Evolutionary conservation across 2,113 vertebrate species (phyloP).

Genomic region (Conger conger): DNA sequence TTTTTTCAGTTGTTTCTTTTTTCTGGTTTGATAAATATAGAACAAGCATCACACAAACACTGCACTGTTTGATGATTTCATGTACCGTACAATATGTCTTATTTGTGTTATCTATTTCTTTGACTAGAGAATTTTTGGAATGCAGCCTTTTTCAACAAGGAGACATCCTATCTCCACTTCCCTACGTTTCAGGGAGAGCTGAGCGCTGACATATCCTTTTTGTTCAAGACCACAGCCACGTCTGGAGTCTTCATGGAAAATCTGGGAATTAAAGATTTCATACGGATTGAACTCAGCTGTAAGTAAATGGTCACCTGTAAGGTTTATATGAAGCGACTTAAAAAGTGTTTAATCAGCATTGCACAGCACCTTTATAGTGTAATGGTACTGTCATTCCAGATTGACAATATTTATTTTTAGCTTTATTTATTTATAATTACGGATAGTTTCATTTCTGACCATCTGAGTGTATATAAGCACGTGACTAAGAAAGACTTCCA

Average conservation of each 20-base stretch:
- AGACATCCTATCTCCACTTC: constrained; percentile 92
- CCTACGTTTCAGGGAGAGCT: constrained; percentile 94
- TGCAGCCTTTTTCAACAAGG: constrained; percentile 89
- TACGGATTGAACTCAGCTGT: constrained; percentile 91
- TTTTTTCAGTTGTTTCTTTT: background rate
- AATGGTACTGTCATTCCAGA: no score
- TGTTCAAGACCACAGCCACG: constrained; percentile 90
- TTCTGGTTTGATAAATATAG: background rate
- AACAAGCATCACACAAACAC: constrained; percentile 8
- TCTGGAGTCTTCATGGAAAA: constrained; percentile 96
- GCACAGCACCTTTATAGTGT: no score
- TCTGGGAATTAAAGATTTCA: constrained; percentile 94
- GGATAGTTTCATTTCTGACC: no score
- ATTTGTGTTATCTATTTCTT: background rate
- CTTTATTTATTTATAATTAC: no score
- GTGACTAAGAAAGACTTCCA: no score
- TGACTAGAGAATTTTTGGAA: constrained; percentile 90
- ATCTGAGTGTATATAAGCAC: no score
- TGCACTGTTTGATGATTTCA: constrained; percentile 5
- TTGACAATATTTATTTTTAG: no score
- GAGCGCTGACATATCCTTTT: constrained; percentile 91
- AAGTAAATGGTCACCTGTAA: constrained; percentile 61
- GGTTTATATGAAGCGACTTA: background rate
- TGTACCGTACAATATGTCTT: background rate
- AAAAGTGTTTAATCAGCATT: no score